Evolutionary conservation across 2,113 vertebrate species (phyloP).

Genomic region (Crotalus horridus): DNA sequence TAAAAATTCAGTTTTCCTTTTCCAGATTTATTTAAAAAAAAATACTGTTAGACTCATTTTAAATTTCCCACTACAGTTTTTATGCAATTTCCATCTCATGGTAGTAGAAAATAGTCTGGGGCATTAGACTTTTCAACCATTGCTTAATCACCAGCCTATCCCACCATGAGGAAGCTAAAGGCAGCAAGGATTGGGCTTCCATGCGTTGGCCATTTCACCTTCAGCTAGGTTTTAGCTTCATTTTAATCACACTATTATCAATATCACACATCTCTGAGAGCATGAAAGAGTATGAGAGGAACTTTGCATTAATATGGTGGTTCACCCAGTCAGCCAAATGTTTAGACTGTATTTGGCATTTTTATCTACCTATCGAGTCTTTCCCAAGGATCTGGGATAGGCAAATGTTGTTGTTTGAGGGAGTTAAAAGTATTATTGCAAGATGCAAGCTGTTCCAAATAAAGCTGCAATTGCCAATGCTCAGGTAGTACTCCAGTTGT

Average conservation of each 20-base stretch:
- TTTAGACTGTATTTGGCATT: not conserved
- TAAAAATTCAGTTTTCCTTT: not conserved
- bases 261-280: not conserved
- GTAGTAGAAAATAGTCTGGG: not conserved
- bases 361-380: not conserved
- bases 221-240: not conserved
- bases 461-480: not conserved
- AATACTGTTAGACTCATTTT: not conserved
- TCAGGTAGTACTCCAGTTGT: not conserved
- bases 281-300: not conserved
- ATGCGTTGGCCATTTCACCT: not conserved
- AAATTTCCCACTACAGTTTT: not conserved
- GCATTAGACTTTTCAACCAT: not conserved
- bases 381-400: not conserved
- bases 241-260: not conserved
- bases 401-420: not conserved
- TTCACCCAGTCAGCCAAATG: not conserved
- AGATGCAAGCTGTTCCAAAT: not conserved
- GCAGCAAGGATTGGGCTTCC: not conserved
- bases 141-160: not conserved
- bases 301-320: not conserved
- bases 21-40: not conserved
- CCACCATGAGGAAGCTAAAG: not conserved
- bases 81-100: not conserved
- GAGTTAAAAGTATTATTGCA: not conserved